These are phyloP conservation scores for Sebastes fasciatus DNA, from an alignment of 2,113 vertebrate genomes.

Conservation along the genomic window DNA sequence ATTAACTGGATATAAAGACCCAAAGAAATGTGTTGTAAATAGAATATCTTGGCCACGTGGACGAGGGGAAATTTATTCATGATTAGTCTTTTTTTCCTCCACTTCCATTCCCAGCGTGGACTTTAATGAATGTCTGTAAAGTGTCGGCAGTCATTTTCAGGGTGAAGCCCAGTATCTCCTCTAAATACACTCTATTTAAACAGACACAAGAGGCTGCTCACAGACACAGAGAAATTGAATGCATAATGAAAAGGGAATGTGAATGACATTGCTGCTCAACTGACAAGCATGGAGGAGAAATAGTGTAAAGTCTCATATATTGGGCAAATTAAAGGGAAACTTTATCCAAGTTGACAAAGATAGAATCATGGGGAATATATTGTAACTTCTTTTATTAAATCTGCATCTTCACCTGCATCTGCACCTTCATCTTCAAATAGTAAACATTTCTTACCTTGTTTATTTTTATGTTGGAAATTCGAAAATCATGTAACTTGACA, in stretches of 20 bases:
- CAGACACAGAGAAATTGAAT: slow-evolving; percentile 48
- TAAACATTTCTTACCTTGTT: neutral
- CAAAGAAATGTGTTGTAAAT: slow-evolving; percentile 80
- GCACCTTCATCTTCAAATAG: neutral
- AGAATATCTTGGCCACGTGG: slow-evolving; percentile 76
- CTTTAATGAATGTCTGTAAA: slow-evolving; percentile 65
- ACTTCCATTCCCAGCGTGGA: slow-evolving; percentile 48
- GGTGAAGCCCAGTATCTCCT: slow-evolving; percentile 63
- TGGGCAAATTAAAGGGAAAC: slow-evolving; percentile 20
- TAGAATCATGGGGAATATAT: neutral
- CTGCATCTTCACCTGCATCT: too few relatives aligned
- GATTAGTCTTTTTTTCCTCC: slow-evolving; percentile 68
- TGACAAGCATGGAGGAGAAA: slow-evolving; percentile 37
- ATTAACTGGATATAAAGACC: slow-evolving; percentile 81
- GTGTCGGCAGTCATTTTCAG: slow-evolving; percentile 70
- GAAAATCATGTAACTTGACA: neutral
- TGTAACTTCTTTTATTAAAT: neutral
- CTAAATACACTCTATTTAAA: slow-evolving; percentile 66
- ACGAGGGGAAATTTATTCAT: slow-evolving; percentile 77
- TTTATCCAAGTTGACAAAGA: neutral
- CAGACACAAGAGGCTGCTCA: slow-evolving; percentile 63
- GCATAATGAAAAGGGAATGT: slow-evolving; percentile 43
- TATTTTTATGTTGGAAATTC: neutral
- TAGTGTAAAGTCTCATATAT: slow-evolving; percentile 18
- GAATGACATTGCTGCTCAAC: slow-evolving; percentile 42